A percentile compares a stretch with the other conserved stretches of the same genome.
phyloP scores from a whole-genome alignment of 2,113 vertebrate genomes.

The Nerophis ophidion region DNA sequence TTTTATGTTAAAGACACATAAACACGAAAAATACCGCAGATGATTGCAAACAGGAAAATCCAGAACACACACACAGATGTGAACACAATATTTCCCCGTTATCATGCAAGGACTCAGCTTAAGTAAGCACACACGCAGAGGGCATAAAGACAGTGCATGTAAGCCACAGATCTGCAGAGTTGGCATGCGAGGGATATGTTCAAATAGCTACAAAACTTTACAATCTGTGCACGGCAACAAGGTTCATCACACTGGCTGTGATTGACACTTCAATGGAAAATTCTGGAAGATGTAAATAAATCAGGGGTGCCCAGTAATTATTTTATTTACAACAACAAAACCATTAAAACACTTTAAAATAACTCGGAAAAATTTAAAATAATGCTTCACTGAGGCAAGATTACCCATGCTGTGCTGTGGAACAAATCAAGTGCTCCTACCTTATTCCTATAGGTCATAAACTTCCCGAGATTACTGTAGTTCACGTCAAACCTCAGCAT shows the following conservation, averaged over 20 bases:
- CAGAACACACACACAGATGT: background rate
- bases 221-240: background rate
- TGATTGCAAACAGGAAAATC: background rate
- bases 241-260: constrained; percentile 16
- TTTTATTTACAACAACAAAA: too few relatives aligned
- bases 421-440: too few relatives aligned
- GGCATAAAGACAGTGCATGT: constrained; percentile 3
- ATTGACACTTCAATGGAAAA: constrained; percentile 12
- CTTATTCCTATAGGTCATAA: too few relatives aligned
- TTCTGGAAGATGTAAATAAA: too few relatives aligned
- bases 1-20: background rate
- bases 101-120: constrained; percentile 15
- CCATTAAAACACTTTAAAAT: too few relatives aligned
- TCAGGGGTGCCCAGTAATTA: too few relatives aligned
- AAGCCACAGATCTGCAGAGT: constrained; percentile 8
- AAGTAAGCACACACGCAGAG: constrained; percentile 8
- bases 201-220: constrained; percentile 1
- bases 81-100: constrained; percentile 2
- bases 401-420: too few relatives aligned
- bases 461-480: too few relatives aligned
- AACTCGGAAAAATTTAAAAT: too few relatives aligned
- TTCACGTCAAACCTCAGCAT: too few relatives aligned
- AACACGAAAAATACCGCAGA: background rate
- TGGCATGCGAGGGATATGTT: constrained; percentile 24
- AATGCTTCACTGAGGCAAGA: too few relatives aligned